phyloP scores from a whole-genome alignment of 2,888 invertebrate species.

The Temnothorax unifasciatus region DNA sequence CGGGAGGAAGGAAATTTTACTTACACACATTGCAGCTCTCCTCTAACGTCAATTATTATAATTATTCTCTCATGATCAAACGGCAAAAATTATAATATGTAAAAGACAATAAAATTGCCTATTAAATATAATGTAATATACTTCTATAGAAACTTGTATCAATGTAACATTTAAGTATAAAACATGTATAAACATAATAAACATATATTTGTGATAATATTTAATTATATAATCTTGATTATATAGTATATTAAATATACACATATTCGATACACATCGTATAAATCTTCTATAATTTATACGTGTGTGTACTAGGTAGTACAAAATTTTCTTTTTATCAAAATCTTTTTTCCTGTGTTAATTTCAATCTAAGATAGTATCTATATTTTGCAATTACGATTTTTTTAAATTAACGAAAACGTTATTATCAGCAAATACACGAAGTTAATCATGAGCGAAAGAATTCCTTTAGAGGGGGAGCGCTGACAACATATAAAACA shows the following conservation, averaged over 20 bases:
- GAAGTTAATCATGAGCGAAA: neutral
- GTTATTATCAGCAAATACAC: neutral
- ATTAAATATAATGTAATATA: neutral
- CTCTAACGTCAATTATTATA: constrained; percentile 42
- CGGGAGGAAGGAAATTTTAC: neutral
- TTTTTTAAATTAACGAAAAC: neutral
- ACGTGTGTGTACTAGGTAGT: neutral
- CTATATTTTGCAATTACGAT: neutral
- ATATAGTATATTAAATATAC: neutral
- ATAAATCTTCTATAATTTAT: neutral
- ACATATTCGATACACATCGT: neutral
- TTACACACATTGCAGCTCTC: constrained; percentile 8
- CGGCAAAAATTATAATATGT: neutral
- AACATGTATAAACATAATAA: neutral
- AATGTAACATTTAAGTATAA: neutral
- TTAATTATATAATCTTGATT: neutral
- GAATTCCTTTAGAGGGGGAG: neutral
- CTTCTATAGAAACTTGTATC: neutral
- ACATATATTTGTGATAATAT: neutral
- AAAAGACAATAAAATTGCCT: neutral
- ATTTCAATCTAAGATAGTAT: neutral
- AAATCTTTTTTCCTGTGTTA: neutral
- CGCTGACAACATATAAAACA: constrained; percentile 57
- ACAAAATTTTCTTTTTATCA: neutral
- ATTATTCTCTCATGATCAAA: neutral